A percentile compares a stretch with the other conserved stretches of the same genome.
Conservation (phyloP, 2,797 vertebrate species). For the Balearica regulorum region DNA sequence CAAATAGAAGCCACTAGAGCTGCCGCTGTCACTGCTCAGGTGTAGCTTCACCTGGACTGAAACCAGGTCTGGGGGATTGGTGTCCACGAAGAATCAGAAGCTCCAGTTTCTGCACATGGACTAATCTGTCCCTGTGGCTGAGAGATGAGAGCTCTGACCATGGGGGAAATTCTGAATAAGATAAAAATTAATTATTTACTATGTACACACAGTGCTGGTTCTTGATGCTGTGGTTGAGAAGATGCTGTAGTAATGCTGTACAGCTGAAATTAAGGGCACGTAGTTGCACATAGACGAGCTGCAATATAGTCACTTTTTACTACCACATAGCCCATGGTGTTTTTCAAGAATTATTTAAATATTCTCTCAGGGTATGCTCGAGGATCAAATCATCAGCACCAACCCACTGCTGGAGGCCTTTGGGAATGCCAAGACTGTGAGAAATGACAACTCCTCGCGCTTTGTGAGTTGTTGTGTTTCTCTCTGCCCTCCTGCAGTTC, state of each 20-base stretch:
- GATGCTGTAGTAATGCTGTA: not conserved
- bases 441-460: slow-evolving; percentile 76
- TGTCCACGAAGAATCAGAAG: not conserved
- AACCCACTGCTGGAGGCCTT: slow-evolving; percentile 76
- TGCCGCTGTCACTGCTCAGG: not conserved
- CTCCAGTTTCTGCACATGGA: not conserved
- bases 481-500: not conserved
- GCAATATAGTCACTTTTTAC: not conserved
- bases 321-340: not conserved
- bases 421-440: slow-evolving; percentile 73
- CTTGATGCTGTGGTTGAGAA: fast-evolving
- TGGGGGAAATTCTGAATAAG: not conserved
- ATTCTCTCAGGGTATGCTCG: slow-evolving; percentile 62
- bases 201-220: not conserved
- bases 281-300: not conserved
- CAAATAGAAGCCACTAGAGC: not conserved
- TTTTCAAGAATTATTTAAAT: not conserved
- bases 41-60: not conserved
- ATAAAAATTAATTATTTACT: not conserved
- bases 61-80: not conserved
- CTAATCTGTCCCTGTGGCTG: not conserved
- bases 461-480: slow-evolving; percentile 69
- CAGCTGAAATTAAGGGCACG: not conserved
- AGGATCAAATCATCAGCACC: slow-evolving; percentile 74
- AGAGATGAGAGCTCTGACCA: not conserved